Evolutionary conservation across 2,888 invertebrate species (phyloP).

Genomic region (Galerucella nymphaeae): DNA sequence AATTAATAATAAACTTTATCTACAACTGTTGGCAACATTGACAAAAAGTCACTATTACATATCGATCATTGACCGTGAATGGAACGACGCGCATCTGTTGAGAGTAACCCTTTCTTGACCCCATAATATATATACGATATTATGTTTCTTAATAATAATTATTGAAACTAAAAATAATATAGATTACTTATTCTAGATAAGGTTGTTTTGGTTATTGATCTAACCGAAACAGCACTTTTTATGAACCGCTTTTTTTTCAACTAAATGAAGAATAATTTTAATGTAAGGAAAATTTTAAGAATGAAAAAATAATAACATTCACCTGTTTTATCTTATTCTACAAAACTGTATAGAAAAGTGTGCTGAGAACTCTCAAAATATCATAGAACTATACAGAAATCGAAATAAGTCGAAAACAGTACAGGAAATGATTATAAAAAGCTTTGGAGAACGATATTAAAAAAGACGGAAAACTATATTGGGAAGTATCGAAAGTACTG

Average conservation of each 20-base stretch:
- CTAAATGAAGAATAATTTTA: too few relatives aligned
- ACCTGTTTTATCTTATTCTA: too few relatives aligned
- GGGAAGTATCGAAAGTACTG: too few relatives aligned
- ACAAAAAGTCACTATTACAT: conserved; percentile 45
- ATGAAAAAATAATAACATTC: too few relatives aligned
- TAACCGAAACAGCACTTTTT: conserved; percentile 34
- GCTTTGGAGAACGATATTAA: too few relatives aligned
- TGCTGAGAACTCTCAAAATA: too few relatives aligned
- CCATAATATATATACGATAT: conserved; percentile 39
- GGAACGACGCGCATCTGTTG: conserved; percentile 44
- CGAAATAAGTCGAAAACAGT: too few relatives aligned
- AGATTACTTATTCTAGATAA: conserved; percentile 33
- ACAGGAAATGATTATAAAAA: too few relatives aligned
- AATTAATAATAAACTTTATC: conserved; percentile 8
- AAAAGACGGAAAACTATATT: too few relatives aligned
- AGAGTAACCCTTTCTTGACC: conserved; percentile 48
- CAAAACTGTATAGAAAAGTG: too few relatives aligned
- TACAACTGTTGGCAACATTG: conserved; percentile 4
- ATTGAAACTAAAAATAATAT: conserved; percentile 46
- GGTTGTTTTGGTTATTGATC: conserved; percentile 41
- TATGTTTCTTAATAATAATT: conserved; percentile 39
- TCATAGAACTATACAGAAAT: too few relatives aligned
- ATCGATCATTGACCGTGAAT: conserved; percentile 56
- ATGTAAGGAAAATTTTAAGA: too few relatives aligned
- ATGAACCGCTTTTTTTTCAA: not conserved